These are phyloP conservation scores for Spicauda simplicius DNA, from an alignment of 2,888 invertebrate species.

Conservation along the genomic window DNA sequence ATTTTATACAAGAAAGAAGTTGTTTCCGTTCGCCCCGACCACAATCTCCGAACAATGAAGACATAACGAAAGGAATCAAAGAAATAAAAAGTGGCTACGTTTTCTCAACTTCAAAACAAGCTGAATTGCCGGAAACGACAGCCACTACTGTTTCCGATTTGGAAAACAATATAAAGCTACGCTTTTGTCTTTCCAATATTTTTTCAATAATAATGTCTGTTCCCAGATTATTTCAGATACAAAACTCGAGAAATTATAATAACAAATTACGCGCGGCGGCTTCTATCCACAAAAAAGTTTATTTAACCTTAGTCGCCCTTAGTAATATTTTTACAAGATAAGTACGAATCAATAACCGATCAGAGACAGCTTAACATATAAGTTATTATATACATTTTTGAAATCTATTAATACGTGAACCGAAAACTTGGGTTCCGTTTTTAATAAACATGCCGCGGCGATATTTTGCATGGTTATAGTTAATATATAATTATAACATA, in stretches of 20 bases:
- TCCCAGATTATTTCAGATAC: conserved; percentile 52
- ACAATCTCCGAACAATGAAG: conserved; percentile 40
- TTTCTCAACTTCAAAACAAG: conserved; percentile 65
- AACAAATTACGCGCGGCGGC: conserved; percentile 22
- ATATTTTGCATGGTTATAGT: too few species aligned
- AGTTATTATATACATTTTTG: too few species aligned
- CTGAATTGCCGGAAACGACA: conserved; percentile 70
- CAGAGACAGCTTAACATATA: too few species aligned
- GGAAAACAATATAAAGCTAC: conserved; percentile 75
- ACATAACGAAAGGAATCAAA: conserved; percentile 41
- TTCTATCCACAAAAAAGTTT: conserved; percentile 13
- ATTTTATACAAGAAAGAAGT: conserved; percentile 22
- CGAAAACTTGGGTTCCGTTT: too few species aligned
- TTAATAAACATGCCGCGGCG: too few species aligned
- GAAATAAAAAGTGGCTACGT: conserved; percentile 44
- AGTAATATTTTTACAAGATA: background rate
- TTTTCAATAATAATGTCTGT: conserved; percentile 69
- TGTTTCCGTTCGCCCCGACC: conserved; percentile 23
- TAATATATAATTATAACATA: too few species aligned
- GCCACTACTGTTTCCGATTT: conserved; percentile 73
- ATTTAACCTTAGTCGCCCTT: conserved; percentile 9
- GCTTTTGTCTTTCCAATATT: conserved; percentile 65
- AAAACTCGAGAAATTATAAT: conserved; percentile 32
- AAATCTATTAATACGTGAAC: too few species aligned
- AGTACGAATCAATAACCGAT: too few species aligned